Base-by-base conservation (phyloP, 2,797 vertebrate genomes). In the Danio kyathit region DNA sequence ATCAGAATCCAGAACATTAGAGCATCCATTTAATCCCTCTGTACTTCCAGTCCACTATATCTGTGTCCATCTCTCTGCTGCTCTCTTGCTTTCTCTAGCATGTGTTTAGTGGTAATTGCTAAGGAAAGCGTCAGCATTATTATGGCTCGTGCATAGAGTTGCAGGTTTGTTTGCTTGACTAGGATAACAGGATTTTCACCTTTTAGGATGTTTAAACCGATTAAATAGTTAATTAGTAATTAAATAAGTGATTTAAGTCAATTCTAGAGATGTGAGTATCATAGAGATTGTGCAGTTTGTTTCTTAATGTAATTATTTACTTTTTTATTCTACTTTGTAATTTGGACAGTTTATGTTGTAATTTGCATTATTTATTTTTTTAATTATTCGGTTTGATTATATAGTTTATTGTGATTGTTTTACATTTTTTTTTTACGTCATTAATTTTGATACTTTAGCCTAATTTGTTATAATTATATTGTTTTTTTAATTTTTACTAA, bases 1-100 rank as follows among this genome's bases (percentile, higher is more conserved):
- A 84, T 70, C 74, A 80, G 46, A 65, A 61, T 64, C 73, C 59
- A 76, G 79, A 76, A 64, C 82, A 83, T 82, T 83, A 85, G 59
- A 29, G 80, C 56, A 49, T 44, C 71, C 72, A 75, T 71, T 87
- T 74, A 56, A 82, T 75, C 76, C 57, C 76, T 67, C 64, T 40
- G 40, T n/a, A 71, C 71, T 66, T 46, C 51, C 41, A 40, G 21
- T 17, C 12, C 13, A 52, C 78, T 71, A 49, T 71, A 43, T 14
- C 38, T 38, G 8, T 73, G 19, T 48, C 19, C 14, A 60, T 70
- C 9, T 71, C 63, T 64, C 17, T 59, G 51, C 19, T n/a, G 44
- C 0, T 77, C 38, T 69, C 12, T 67, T 66, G 66, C 64, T 66
- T 64, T 59, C n/a, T 43, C 67, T 16, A 49, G 1, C 1, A 46